Evolutionary conservation across 2,888 invertebrate species (phyloP).

Genomic region (Meta bourneti): DNA sequence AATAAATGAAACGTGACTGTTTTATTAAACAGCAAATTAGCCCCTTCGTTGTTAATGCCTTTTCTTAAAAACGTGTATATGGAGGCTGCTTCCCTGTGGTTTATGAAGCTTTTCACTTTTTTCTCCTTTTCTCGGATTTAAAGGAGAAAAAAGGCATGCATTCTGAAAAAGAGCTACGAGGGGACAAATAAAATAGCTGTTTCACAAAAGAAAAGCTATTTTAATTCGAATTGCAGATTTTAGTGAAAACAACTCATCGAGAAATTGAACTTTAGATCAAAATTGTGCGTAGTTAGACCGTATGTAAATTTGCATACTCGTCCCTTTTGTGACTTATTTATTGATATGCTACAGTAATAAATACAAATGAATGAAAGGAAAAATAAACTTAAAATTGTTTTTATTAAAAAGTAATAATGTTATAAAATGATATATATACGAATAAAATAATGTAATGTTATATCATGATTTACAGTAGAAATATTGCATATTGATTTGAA

Average conservation of each 20-base stretch:
- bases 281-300: too few relatives aligned
- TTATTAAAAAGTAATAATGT: too few relatives aligned
- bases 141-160: not conserved
- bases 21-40: constrained; percentile 74
- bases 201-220: not conserved
- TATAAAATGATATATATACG: too few relatives aligned
- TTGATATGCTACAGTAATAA: too few relatives aligned
- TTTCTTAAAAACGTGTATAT: constrained; percentile 37
- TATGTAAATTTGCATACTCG: too few relatives aligned
- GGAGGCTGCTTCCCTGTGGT: constrained; percentile 3
- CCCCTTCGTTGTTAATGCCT: constrained; percentile 68
- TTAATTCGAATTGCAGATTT: not conserved
- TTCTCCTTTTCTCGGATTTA: constrained; percentile 12
- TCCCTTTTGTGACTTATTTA: too few relatives aligned
- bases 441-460: too few relatives aligned
- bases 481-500: too few relatives aligned
- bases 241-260: not conserved
- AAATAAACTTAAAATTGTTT: too few relatives aligned
- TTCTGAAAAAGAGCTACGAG: not conserved
- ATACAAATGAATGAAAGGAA: too few relatives aligned
- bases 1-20: constrained; percentile 74
- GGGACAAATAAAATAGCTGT: not conserved
- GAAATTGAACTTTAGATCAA: not conserved
- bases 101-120: constrained; percentile 10
- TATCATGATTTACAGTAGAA: too few relatives aligned